These are phyloP conservation scores for Hydriomena furcata DNA, from an alignment of 2,888 invertebrate genomes.

Conservation along the genomic window DNA sequence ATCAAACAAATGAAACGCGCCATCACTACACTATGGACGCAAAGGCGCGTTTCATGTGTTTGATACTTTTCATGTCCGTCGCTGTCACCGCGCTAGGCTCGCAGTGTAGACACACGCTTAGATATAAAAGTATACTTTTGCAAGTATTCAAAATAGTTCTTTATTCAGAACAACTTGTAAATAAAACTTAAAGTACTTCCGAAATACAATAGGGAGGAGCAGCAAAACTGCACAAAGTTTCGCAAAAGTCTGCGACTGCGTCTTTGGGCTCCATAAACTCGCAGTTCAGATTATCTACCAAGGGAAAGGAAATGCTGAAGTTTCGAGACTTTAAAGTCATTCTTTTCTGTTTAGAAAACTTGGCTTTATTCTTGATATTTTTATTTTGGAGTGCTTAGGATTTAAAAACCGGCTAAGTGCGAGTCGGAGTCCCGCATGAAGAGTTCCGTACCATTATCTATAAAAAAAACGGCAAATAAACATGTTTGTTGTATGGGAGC, in stretches of 20 bases:
- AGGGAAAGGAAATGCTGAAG: slow-evolving; percentile 25
- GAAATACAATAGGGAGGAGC: slow-evolving; percentile 11
- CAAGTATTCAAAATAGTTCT: neutral
- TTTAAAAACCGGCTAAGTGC: too few species aligned
- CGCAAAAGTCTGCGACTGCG: slow-evolving; percentile 15
- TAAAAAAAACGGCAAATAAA: too few species aligned
- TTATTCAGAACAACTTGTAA: slow-evolving; percentile 1
- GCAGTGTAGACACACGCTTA: too few species aligned
- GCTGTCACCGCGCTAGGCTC: too few species aligned
- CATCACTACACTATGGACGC: too few species aligned
- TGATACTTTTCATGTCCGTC: too few species aligned
- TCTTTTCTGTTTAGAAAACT: slow-evolving; percentile 21
- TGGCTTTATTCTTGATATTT: slow-evolving; percentile 2
- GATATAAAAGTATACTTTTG: too few species aligned
- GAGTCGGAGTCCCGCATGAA: too few species aligned
- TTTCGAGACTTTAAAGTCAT: slow-evolving; percentile 27
- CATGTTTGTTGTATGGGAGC: too few species aligned
- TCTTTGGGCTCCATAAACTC: slow-evolving; percentile 21
- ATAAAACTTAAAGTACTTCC: slow-evolving; percentile 15
- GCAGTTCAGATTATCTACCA: slow-evolving; percentile 30
- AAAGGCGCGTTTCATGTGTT: too few species aligned
- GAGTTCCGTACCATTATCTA: too few species aligned
- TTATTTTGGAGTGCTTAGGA: neutral
- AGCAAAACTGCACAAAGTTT: slow-evolving; percentile 23
- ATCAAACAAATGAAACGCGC: too few species aligned